These are phyloP conservation scores for Oryzias curvinotus DNA, from an alignment of 2,113 vertebrate genomes.

Conservation along the genomic window DNA sequence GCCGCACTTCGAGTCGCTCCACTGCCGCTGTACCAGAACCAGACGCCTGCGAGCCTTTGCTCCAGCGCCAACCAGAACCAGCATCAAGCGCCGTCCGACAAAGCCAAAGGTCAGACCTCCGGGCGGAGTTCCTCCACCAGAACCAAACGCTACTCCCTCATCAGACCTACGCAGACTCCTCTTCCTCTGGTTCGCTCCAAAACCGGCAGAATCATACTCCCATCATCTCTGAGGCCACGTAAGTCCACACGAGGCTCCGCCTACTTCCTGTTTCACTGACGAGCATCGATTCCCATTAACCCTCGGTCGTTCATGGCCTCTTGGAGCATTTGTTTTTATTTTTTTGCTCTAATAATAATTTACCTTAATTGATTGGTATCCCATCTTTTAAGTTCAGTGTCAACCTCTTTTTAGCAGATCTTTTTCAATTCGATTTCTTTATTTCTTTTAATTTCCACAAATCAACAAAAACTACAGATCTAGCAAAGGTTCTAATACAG, in stretches of 20 bases:
- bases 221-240: slow-evolving; percentile 64
- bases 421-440: too few relatives aligned
- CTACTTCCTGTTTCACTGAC: not conserved
- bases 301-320: too few relatives aligned
- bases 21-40: not conserved
- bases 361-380: too few relatives aligned
- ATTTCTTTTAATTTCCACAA: too few relatives aligned
- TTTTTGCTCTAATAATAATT: too few relatives aligned
- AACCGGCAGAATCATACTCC: slow-evolving; percentile 63
- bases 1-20: not conserved
- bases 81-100: not conserved
- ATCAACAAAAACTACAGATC: too few relatives aligned
- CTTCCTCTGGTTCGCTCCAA: slow-evolving; percentile 63
- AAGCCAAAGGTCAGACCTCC: not conserved
- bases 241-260: slow-evolving; percentile 7
- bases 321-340: too few relatives aligned
- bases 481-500: too few relatives aligned
- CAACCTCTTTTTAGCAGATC: too few relatives aligned
- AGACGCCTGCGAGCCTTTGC: not conserved
- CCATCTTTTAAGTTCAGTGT: too few relatives aligned
- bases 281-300: too few relatives aligned
- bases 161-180: not conserved
- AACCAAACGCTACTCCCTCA: not conserved
- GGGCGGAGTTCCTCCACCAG: not conserved
- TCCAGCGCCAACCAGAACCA: not conserved